Conservation (phyloP, 2,113 vertebrate species). For the Cygnus buccinator region DNA sequence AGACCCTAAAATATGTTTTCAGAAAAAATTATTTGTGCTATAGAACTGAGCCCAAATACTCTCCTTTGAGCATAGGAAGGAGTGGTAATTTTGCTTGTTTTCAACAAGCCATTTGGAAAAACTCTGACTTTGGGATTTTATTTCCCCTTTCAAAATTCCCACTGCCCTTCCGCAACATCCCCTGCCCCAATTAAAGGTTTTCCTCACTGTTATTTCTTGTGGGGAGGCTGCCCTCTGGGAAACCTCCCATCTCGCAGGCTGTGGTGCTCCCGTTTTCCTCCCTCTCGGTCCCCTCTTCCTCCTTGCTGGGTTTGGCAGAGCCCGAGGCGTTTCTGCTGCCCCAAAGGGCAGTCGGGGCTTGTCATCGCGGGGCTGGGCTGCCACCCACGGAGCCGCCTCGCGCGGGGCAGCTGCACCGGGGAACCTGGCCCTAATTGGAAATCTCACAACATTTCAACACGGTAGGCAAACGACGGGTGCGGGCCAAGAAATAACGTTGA, state of each 20-base stretch:
- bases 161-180: rapidly evolving
- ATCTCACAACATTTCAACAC: not conserved
- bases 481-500: rapidly evolving
- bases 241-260: not conserved
- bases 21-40: not conserved
- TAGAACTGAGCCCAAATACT: not conserved
- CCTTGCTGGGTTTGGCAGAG: not conserved
- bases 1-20: rapidly evolving
- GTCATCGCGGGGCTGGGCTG: not conserved
- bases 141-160: not conserved
- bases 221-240: not conserved
- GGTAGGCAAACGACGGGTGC: not conserved
- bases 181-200: not conserved
- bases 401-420: rapidly evolving
- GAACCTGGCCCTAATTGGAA: not conserved
- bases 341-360: not conserved
- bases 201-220: not conserved
- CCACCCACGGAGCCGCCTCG: not conserved
- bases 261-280: not conserved
- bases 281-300: not conserved
- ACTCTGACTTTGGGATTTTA: not conserved
- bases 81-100: rapidly evolving
- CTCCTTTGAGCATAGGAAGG: rapidly evolving
- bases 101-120: not conserved
- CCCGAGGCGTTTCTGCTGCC: not conserved